phyloP scores from a whole-genome alignment of 2,797 vertebrate genomes.

The Fratercula arctica region DNA sequence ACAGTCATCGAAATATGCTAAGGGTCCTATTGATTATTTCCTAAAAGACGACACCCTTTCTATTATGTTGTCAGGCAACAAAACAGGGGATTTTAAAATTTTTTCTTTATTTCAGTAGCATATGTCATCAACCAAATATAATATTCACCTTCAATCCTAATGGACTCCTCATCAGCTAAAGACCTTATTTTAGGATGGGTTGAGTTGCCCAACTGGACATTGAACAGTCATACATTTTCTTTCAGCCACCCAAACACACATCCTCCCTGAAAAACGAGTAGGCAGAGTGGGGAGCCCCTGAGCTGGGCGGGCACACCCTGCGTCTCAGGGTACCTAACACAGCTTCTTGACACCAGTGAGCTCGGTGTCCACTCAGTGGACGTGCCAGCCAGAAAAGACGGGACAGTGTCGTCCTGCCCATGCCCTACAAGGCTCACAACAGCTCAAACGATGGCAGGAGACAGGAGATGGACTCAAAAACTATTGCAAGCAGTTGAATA shows the following conservation, averaged over 20 bases:
- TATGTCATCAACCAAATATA: not conserved
- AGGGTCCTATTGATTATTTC: not conserved
- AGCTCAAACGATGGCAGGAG: not conserved
- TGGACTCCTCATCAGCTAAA: not conserved
- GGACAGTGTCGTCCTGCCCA: not conserved
- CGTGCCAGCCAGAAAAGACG: not conserved
- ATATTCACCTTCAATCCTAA: not conserved
- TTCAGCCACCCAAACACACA: not conserved
- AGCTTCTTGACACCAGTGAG: not conserved
- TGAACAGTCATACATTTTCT: not conserved
- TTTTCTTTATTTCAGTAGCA: not conserved
- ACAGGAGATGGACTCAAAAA: not conserved
- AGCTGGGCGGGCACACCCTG: not conserved
- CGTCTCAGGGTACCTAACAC: too few relatives aligned
- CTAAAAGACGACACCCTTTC: not conserved
- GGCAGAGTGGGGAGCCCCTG: not conserved
- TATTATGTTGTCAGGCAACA: not conserved
- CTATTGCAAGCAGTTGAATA: not conserved
- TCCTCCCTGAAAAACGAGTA: not conserved
- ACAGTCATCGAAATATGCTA: not conserved
- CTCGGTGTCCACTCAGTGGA: not conserved
- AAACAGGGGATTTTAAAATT: not conserved
- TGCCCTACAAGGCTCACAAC: not conserved
- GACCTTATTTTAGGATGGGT: not conserved
- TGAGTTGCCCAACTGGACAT: not conserved